Conservation (phyloP, 2,797 vertebrate species). For the Uromys caudimaculatus region DNA sequence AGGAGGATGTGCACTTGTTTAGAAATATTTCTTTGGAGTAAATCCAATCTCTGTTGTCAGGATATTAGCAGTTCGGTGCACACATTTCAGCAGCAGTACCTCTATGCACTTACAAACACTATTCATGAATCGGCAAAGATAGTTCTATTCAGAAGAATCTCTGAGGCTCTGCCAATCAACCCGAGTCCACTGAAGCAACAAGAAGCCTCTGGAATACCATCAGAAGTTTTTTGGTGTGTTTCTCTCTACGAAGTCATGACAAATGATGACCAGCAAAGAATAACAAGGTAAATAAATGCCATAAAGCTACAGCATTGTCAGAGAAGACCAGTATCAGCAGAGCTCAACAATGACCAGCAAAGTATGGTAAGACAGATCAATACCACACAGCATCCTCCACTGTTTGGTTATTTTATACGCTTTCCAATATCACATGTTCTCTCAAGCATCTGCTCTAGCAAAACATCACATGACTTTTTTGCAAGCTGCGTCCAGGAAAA, state of each 20-base stretch:
- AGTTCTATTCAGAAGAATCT: too few relatives aligned
- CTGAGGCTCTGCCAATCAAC: too few relatives aligned
- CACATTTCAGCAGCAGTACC: background rate
- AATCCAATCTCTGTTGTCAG: too few relatives aligned
- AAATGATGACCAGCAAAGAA: background rate
- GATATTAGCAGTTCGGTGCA: too few relatives aligned
- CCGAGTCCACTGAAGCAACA: background rate
- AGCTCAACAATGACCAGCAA: background rate
- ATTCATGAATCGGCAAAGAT: background rate
- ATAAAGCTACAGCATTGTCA: background rate
- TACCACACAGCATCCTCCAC: background rate
- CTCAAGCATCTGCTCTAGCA: background rate
- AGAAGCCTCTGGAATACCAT: background rate
- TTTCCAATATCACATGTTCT: background rate
- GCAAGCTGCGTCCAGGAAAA: background rate
- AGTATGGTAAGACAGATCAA: background rate
- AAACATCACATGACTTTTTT: background rate
- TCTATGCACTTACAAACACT: too few relatives aligned
- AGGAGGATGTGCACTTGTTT: too few relatives aligned
- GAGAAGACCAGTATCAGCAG: too few relatives aligned
- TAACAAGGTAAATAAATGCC: too few relatives aligned
- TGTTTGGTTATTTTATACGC: background rate
- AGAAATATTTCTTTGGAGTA: too few relatives aligned
- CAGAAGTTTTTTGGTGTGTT: background rate
- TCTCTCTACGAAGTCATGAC: background rate